Base-by-base conservation (phyloP, 1,140 invertebrate species). In the Magallana angulata region DNA sequence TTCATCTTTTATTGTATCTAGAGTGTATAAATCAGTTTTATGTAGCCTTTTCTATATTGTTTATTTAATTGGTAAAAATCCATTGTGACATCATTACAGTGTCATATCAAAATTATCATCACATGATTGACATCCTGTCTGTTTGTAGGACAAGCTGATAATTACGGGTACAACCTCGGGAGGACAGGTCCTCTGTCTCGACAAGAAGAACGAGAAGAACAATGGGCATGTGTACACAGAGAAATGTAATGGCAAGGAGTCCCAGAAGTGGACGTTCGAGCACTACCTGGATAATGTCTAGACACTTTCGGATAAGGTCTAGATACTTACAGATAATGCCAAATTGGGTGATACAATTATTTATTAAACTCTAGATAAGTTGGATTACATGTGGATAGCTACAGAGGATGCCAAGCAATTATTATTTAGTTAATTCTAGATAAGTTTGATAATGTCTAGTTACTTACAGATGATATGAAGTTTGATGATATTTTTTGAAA, bases 241-340 rank as follows among this genome's bases (percentile, higher is more conserved):
- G 81, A 85, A 87, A 16, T 94, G 94, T 89, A 87, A 90, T 16
- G 88, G 87, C n/a, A 85, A 87, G 58, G 91, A 92, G 56, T 88
- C 91, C 6, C 94, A 94, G 86, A 92, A 91, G 83, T 94, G 94
- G 94, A 89, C 90, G n/a, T 93, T 94, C 87, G 91, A 94, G 80
- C 92, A 92, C 85, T 93, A 93, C 85, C 85, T 93, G 12, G 88
- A 91, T 76, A 76, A 76, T 9, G 24, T 68, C 64, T 68, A 68
- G 64, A 68, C 24, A 9, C 6, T 18, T 16, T 7, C 3, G 8
- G n/a, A 8, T 18, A 71, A 24, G 9, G 18, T 71, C n/a, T 18
- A 71, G 64, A 71, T 64, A 64, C 11, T 18, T 64, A 64, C 1
- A n/a, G 60, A 62, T 62, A 62, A 24, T 24, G 24, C 24, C 24